Evolutionary conservation across 30 jellyfish, hydroid and myxozoan genomes (phyloP), one percentile per base, ranked within the genome.

Genomic region (Haliclystus octoradiatus): DNA sequence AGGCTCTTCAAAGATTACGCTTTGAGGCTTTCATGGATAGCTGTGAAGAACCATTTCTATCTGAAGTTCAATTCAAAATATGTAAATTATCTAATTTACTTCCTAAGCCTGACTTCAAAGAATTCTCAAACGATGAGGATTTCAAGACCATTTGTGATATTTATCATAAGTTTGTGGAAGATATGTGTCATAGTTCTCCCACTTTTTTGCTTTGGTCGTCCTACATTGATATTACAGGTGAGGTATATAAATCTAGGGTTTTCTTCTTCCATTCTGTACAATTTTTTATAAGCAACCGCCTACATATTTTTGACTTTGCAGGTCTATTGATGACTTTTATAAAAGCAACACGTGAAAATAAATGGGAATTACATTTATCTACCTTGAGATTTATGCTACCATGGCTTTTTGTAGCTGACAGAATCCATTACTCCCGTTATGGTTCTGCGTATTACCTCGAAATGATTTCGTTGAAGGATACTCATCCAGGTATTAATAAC

Each of bases 401-500:
- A 26, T 75, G 95, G 93, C 60, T 74, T 47, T 84, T 84, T 60
- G 93, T 68, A n/a, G 28, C 71, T 15, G 95, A 75, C 67, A 71
- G 81, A 52, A 67, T 68, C 51, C 70, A 76, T 84, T 84, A 84
- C 52, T 66, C 89, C 27, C 35, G 93, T 40, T 84, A 82, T 35
- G 72, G 81, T 47, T n/a, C n/a, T n/a, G n/a, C n/a, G n/a, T n/a
- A 84, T 84, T 84, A 82, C 88, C 69, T 71, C 26, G 88, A 84
- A 71, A 84, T 84, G 95, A 75, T 60, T 25, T 28, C 70, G 28
- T 32, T 83, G 28, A 63, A 70, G 7, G 1, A 35, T 29, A 75
- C 87, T n/a, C 88, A 83, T 62, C 92, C 93, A 67, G 81, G 93
- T 83, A n/a, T n/a, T n/a, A n/a, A n/a, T n/a, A n/a, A n/a, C n/a